Conservation (phyloP, 2,888 invertebrate species). For the Plusia festucae region DNA sequence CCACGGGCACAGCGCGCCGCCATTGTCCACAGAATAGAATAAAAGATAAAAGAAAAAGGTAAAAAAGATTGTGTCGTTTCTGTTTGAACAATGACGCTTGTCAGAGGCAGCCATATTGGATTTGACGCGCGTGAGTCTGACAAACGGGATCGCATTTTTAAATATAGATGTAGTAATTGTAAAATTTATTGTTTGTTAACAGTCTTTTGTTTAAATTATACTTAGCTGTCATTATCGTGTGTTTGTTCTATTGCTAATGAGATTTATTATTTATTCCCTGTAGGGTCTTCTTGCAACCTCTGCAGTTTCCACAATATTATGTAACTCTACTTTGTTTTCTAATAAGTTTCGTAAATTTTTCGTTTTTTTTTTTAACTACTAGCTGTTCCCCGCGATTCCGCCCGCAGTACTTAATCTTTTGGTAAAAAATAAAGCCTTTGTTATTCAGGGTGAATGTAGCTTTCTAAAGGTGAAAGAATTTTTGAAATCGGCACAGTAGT, state of each 20-base stretch:
- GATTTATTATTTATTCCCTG: not conserved
- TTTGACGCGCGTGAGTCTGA: slow-evolving; percentile 68
- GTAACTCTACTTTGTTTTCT: not conserved
- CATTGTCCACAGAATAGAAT: slow-evolving; percentile 81
- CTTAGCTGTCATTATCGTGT: not conserved
- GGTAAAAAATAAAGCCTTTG: no score
- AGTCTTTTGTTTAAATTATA: slow-evolving; percentile 18
- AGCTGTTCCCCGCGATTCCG: no score
- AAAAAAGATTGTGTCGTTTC: slow-evolving; percentile 86
- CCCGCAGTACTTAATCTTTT: no score
- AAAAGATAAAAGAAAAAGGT: slow-evolving; percentile 79
- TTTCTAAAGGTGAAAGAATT: no score
- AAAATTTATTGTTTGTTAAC: slow-evolving; percentile 28
- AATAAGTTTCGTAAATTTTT: no score
- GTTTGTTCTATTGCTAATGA: not conserved
- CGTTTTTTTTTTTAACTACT: not conserved
- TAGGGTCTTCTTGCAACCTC: not conserved
- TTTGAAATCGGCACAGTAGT: no score
- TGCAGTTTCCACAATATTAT: not conserved
- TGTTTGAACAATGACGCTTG: slow-evolving; percentile 87
- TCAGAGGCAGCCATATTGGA: slow-evolving; percentile 86
- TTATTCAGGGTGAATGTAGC: no score
- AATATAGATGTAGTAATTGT: slow-evolving; percentile 51
- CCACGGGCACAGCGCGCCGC: slow-evolving; percentile 81
- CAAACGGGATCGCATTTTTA: slow-evolving; percentile 59